These are phyloP conservation scores for Propithecus perrieri DNA, from an alignment of 2,797 vertebrate genomes.

Conservation along the genomic window DNA sequence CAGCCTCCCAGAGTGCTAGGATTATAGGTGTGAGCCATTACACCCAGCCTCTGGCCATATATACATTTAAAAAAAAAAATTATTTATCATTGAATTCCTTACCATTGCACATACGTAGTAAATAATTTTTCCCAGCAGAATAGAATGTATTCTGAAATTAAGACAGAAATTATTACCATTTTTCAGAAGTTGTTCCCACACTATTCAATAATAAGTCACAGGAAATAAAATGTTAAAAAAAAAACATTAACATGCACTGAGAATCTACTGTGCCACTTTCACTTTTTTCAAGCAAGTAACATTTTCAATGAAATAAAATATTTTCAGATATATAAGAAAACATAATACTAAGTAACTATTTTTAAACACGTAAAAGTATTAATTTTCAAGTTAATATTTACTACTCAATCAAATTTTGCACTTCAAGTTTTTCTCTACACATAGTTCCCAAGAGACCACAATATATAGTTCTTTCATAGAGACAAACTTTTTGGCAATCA, in stretches of 20 bases:
- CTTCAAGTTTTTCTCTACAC: slow-evolving; percentile 35
- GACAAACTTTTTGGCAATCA: slow-evolving; percentile 22
- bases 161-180: slow-evolving; percentile 54
- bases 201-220: not conserved
- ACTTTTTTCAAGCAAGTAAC: slow-evolving; percentile 14
- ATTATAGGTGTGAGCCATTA: not conserved
- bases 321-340: slow-evolving; percentile 14
- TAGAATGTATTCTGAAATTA: slow-evolving; percentile 95
- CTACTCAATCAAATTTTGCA: slow-evolving; percentile 13
- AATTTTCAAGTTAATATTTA: slow-evolving; percentile 53
- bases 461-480: not conserved
- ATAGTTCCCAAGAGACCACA: not conserved
- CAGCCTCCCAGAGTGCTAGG: not conserved
- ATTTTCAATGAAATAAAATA: slow-evolving; percentile 38
- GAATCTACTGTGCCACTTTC: not conserved
- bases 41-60: not conserved
- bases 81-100: slow-evolving; percentile 79
- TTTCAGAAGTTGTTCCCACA: not conserved
- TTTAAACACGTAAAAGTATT: slow-evolving; percentile 9
- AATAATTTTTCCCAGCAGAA: slow-evolving; percentile 98
- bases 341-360: not conserved
- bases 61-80: not conserved
- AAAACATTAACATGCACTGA: not conserved
- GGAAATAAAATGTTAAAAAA: slow-evolving; percentile 3
- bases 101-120: slow-evolving; percentile 99